Evolutionary conservation across 2,888 invertebrate species (phyloP), one percentile per base, ranked within the genome.

Genomic region (Sycophila texana): DNA sequence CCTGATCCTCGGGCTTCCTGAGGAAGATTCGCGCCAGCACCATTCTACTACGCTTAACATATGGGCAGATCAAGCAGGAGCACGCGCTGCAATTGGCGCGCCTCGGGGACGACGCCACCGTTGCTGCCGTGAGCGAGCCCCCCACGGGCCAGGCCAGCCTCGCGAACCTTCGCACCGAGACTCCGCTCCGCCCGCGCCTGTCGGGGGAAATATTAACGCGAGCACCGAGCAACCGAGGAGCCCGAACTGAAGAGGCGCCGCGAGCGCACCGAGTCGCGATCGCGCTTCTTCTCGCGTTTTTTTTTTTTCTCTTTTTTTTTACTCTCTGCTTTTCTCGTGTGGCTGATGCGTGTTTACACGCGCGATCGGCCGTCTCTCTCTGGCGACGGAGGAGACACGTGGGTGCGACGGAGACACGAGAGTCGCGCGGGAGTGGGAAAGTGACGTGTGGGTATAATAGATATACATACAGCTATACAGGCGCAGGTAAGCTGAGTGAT

Each of bases 11-110:
- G 75, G 85, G 80, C 84, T 88, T 89, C 83, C 84, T 86, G 78
- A 86, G 81, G 84, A 88, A 89, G 83, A 88, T 87, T 71, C 89
- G 86, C 73, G 89, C 84, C 81, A 89, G 84, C 61, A 87, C 89
- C 89, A 89, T 89, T 82, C 82, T 87, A 79, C 53, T 68, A 39
- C 76, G 78, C 66, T 81, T 82, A 83, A 82, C 86, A 86, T 86
- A 86, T 84, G 86, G 84, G 72, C 75, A 79, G 65, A 80, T 47
- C 47, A 80, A 20, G 39, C 79, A 80, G 39, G 76, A 80, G 70
- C 74, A 79, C 63, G 74, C 70, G 79, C 70, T 79, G 60, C 55
- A 78, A 18, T 67, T 67, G 39, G 65, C 22, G 10, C 79, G 74
- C 49, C 74, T 58, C 26, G 66, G 58, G 70, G 79, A 79, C 71